Conservation (phyloP, 2,797 vertebrate genomes). For the Rhabdomys pumilio region DNA sequence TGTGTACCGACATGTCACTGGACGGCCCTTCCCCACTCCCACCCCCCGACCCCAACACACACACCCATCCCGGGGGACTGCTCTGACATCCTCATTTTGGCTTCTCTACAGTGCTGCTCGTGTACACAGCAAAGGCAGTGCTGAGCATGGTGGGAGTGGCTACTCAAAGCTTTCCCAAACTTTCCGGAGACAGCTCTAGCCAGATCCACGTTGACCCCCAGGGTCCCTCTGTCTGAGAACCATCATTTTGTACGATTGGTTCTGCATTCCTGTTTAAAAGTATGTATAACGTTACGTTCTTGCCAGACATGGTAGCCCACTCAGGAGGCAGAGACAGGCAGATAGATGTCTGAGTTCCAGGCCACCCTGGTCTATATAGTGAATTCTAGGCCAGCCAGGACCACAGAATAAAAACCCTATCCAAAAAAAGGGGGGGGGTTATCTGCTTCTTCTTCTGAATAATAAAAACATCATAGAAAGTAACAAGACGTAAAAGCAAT, state of each 20-base stretch:
- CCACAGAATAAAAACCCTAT: neutral
- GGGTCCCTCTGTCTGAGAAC: neutral
- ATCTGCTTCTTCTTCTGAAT: neutral
- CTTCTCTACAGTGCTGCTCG: neutral
- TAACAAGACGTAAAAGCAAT: neutral
- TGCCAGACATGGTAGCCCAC: neutral
- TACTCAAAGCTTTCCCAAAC: neutral
- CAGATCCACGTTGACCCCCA: no score
- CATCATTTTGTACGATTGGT: neutral
- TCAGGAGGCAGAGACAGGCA: neutral
- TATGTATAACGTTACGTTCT: neutral
- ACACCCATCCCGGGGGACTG: no score
- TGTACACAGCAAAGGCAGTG: neutral
- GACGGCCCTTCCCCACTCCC: neutral
- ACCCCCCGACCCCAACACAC: rapidly evolving
- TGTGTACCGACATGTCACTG: neutral
- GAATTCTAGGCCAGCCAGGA: neutral
- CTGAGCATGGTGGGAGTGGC: neutral
- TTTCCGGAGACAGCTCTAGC: neutral
- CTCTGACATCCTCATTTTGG: neutral
- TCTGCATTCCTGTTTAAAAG: slow-evolving; percentile 30
- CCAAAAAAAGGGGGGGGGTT: neutral
- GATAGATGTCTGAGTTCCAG: neutral
- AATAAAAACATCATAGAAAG: slow-evolving; percentile 40
- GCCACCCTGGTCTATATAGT: neutral